Percentiles rank a stretch among this genome's conserved stretches.
Conservation (phyloP, 2,888 invertebrate species). For the Thymelicus lineola region DNA sequence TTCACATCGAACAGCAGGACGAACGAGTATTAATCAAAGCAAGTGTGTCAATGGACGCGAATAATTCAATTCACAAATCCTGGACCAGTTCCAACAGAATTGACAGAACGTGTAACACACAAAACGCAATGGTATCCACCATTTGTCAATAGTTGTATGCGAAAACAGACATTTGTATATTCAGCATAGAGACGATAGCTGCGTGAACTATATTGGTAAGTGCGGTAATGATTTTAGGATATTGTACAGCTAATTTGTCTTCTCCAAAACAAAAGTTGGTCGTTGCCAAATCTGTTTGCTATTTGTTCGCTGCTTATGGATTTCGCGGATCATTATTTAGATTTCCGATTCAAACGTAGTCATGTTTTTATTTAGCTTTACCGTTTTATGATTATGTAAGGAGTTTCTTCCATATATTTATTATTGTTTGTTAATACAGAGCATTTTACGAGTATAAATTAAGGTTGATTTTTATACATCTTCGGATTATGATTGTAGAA, state of each 20-base stretch:
- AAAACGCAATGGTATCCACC: slow-evolving; percentile 43
- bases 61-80: slow-evolving; percentile 53
- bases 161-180: slow-evolving; percentile 45
- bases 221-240: slow-evolving; percentile 46
- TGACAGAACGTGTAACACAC: slow-evolving; percentile 49
- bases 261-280: slow-evolving; percentile 52
- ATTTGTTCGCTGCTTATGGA: slow-evolving; percentile 48
- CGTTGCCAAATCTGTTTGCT: slow-evolving; percentile 56
- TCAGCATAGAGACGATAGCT: slow-evolving; percentile 42
- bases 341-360: slow-evolving; percentile 40
- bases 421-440: too few species aligned
- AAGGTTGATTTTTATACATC: too few species aligned
- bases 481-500: too few species aligned
- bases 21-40: slow-evolving; percentile 57
- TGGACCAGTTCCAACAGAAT: slow-evolving; percentile 64
- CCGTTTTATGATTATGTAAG: neutral
- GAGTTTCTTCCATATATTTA: neutral
- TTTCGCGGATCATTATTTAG: slow-evolving; percentile 49
- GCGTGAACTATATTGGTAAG: slow-evolving; percentile 41
- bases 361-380: slow-evolving; percentile 20
- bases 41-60: slow-evolving; percentile 56
- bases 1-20: slow-evolving; percentile 35
- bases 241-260: slow-evolving; percentile 56
- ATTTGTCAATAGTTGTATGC: slow-evolving; percentile 48
- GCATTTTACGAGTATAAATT: too few species aligned